phyloP scores from a whole-genome alignment of 1,140 invertebrate genomes.

The Aleiodes sp. region DNA sequence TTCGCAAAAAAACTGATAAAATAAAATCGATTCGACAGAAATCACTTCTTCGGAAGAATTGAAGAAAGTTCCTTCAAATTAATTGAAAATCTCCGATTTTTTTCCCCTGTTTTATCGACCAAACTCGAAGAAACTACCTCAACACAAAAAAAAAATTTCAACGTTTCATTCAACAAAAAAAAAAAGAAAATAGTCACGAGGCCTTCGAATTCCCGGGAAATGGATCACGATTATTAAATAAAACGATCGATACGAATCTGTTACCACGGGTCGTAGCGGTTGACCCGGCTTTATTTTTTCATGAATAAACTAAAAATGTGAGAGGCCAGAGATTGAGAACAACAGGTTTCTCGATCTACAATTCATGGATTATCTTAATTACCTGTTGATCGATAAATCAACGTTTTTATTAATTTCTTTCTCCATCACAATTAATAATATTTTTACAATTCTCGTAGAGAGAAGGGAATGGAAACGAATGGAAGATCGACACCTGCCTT shows the following conservation, averaged over 20 bases:
- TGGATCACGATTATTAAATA: conserved; percentile 37
- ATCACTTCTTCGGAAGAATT: no score
- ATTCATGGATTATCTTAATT: conserved; percentile 34
- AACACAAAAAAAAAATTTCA: no score
- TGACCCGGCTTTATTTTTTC: conserved; percentile 13
- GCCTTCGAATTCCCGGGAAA: conserved; percentile 18
- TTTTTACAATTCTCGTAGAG: no score
- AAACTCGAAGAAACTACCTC: no score
- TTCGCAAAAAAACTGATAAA: no score
- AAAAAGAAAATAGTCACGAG: conserved; percentile 3
- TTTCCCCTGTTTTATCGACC: no score
- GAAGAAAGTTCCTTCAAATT: no score
- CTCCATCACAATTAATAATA: no score
- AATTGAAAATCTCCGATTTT: no score
- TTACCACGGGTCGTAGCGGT: conserved; percentile 1
- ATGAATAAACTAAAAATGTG: not conserved
- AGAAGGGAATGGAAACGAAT: not conserved
- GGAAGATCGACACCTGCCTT: not conserved
- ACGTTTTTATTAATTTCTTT: no score
- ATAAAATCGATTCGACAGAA: no score
- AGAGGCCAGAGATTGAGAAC: not conserved
- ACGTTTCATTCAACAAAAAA: no score
- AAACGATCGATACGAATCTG: conserved; percentile 30
- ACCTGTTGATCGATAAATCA: conserved; percentile 27
- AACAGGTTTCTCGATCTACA: conserved; percentile 21